A percentile compares a stretch with the other conserved stretches of the same genome.
Conservation (phyloP, 2,888 invertebrate genomes). For the Epinotia brunnichana region DNA sequence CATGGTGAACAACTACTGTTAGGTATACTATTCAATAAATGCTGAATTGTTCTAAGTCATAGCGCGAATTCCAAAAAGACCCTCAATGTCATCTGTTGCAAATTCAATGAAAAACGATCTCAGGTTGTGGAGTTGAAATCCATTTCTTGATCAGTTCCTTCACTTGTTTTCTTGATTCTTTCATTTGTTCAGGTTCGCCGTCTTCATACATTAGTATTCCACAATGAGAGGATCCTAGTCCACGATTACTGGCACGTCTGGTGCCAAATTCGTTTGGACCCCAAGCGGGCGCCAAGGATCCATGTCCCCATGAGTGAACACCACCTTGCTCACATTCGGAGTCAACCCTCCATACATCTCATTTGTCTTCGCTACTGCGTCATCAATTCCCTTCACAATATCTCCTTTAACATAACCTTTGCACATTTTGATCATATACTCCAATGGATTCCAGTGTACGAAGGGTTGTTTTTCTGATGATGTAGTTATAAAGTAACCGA, state of each 20-base stretch:
- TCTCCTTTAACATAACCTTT: neutral
- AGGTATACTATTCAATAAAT: too few relatives aligned
- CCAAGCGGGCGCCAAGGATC: neutral
- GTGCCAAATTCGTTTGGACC: neutral
- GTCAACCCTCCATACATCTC: neutral
- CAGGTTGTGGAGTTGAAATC: neutral
- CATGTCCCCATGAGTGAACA: conserved; percentile 1
- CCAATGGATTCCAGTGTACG: too few relatives aligned
- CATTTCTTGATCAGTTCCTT: conserved; percentile 66
- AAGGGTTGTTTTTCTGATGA: too few relatives aligned
- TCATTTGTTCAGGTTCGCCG: conserved; percentile 65
- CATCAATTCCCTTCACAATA: neutral
- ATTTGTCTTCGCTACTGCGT: neutral
- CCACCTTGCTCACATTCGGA: conserved; percentile 4
- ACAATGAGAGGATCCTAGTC: conserved; percentile 1
- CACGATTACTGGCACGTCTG: neutral
- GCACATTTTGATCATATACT: conserved; percentile 66
- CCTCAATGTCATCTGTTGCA: neutral
- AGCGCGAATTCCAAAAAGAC: neutral
- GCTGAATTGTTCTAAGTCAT: neutral
- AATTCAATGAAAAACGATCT: neutral
- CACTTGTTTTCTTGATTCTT: conserved; percentile 63
- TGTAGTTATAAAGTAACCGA: conserved; percentile 88
- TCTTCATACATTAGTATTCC: neutral
- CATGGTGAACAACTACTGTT: too few relatives aligned